These are phyloP conservation scores for Margaritifera margaritifera DNA, from an alignment of 2,888 invertebrate genomes.

Conservation along the genomic window DNA sequence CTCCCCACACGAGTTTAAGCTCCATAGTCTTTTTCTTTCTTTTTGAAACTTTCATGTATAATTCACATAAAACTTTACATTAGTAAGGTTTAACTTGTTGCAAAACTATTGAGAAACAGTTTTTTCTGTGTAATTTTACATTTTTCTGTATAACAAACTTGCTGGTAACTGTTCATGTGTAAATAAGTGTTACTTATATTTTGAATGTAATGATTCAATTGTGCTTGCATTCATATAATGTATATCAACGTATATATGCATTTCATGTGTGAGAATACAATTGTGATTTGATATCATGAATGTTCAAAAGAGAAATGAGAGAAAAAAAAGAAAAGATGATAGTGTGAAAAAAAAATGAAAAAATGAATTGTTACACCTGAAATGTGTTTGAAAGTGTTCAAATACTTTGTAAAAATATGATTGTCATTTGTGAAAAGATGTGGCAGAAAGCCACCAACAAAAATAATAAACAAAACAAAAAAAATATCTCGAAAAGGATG, in stretches of 20 bases:
- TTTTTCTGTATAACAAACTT: no score
- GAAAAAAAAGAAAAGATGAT: conserved; percentile 13
- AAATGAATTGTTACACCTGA: conserved; percentile 10
- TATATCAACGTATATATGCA: neutral
- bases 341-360: conserved; percentile 19
- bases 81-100: neutral
- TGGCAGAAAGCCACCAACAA: conserved; percentile 44
- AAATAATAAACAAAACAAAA: conserved; percentile 23
- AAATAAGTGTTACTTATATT: no score
- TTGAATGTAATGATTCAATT: no score
- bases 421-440: conserved; percentile 42
- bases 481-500: conserved; percentile 18
- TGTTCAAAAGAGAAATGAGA: conserved; percentile 13
- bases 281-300: conserved; percentile 2
- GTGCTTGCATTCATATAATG: neutral
- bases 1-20: no score
- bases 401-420: conserved; percentile 19
- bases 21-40: no score
- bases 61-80: no score
- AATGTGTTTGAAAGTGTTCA: conserved; percentile 8
- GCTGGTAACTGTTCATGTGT: no score
- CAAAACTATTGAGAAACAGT: neutral
- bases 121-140: no score
- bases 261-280: neutral
- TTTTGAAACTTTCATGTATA: no score